Conservation (phyloP, 2,797 vertebrate genomes). For the Brotula barbata region DNA sequence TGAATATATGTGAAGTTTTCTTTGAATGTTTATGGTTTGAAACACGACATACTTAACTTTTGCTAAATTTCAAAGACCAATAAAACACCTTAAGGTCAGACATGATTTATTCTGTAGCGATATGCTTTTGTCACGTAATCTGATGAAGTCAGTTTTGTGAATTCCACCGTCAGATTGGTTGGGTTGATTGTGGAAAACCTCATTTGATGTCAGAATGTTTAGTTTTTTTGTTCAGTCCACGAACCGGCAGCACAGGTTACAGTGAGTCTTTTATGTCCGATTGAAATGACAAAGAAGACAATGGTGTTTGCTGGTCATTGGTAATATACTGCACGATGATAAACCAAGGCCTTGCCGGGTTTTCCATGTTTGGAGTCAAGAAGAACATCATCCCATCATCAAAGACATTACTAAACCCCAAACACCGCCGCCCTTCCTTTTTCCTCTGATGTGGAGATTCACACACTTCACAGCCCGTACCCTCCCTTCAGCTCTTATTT, state of each 20-base stretch:
- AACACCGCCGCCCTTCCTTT: slow-evolving; percentile 54
- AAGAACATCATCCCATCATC: slow-evolving; percentile 58
- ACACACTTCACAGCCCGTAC: slow-evolving; percentile 52
- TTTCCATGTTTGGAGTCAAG: slow-evolving; percentile 58
- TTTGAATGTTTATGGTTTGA: no score
- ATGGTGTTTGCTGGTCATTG: slow-evolving; percentile 8
- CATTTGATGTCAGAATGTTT: no score
- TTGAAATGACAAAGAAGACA: slow-evolving; percentile 7
- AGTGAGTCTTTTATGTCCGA: slow-evolving; percentile 16
- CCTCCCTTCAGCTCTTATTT: slow-evolving; percentile 75
- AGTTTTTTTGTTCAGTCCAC: background rate
- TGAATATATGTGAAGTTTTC: no score
- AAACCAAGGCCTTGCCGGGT: slow-evolving; percentile 1
- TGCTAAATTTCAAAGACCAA: no score
- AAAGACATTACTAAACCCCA: slow-evolving; percentile 55
- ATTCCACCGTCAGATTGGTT: no score
- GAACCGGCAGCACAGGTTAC: background rate
- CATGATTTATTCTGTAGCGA: no score
- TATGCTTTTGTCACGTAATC: no score
- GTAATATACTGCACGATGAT: slow-evolving; percentile 15
- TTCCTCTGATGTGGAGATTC: slow-evolving; percentile 69
- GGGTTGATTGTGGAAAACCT: no score
- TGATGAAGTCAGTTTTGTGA: no score
- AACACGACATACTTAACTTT: no score
- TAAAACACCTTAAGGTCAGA: no score